Evolutionary conservation across 1,140 invertebrate species (phyloP).

Genomic region (Bombus polaris): DNA sequence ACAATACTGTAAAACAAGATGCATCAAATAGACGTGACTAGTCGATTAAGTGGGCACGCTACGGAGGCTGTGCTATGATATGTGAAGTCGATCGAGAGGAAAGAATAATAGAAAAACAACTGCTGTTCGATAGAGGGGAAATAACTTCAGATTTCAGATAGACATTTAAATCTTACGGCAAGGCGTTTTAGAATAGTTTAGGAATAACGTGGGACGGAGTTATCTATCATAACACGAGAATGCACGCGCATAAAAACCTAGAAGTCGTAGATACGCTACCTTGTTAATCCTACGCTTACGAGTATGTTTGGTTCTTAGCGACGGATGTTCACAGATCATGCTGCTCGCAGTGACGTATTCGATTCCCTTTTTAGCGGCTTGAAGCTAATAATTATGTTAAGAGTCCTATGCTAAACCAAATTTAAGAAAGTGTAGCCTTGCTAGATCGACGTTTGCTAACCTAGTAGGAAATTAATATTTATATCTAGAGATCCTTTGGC

Average conservation of each 20-base stretch:
- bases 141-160: not conserved
- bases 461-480: no score
- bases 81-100: no score
- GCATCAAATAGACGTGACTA: conserved; percentile 70
- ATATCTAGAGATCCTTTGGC: no score
- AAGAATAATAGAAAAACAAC: not conserved
- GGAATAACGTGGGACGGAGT: conserved; percentile 2
- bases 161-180: not conserved
- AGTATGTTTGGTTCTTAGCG: conserved; percentile 6
- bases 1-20: conserved; percentile 31
- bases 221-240: not conserved
- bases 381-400: no score
- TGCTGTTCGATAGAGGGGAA: not conserved
- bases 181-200: conserved; percentile 40
- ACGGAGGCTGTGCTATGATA: not conserved
- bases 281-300: conserved; percentile 11
- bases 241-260: not conserved
- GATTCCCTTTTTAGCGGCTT: no score
- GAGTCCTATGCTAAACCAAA: no score
- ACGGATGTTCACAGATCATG: conserved; percentile 2
- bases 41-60: conserved; percentile 66
- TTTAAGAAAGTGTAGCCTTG: no score
- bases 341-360: not conserved
- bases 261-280: not conserved
- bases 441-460: no score